A percentile compares a stretch with the other conserved stretches of the same genome.
Conservation (phyloP, 2,113 vertebrate species). For the Glaucomys volans region DNA sequence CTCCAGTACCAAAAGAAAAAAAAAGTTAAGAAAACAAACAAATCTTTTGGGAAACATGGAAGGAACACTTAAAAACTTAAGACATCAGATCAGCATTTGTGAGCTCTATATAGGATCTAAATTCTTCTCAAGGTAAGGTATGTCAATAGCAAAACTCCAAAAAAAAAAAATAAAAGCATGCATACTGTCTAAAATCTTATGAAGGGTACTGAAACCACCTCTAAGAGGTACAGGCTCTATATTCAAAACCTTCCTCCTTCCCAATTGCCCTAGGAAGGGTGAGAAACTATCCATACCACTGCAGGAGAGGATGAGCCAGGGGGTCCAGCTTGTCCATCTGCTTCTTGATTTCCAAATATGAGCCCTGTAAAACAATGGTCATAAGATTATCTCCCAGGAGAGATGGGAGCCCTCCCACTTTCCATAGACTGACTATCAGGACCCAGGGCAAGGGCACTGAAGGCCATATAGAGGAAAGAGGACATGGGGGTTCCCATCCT, state of each 20-base stretch:
- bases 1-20: not conserved
- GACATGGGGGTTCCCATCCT: not conserved
- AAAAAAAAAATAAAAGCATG: constrained; percentile 4
- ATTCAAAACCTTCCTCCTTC: too few species aligned
- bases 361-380: constrained; percentile 89
- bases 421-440: not conserved
- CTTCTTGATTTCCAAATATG: constrained; percentile 99
- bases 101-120: not conserved
- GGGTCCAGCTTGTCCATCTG: constrained; percentile 99
- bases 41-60: constrained; percentile 4
- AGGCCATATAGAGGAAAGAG: fast-evolving
- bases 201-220: not conserved
- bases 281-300: constrained; percentile 89
- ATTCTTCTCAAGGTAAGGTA: not conserved
- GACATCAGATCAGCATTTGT: constrained; percentile 7
- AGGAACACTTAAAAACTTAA: not conserved
- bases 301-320: constrained; percentile 96
- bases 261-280: not conserved
- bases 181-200: not conserved
- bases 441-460: not conserved
- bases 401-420: not conserved
- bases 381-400: constrained; percentile 50
- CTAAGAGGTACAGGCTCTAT: not conserved
- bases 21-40: not conserved
- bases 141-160: not conserved